These are phyloP conservation scores for Anodontia alba DNA, from an alignment of 2,888 invertebrate species.

Conservation along the genomic window DNA sequence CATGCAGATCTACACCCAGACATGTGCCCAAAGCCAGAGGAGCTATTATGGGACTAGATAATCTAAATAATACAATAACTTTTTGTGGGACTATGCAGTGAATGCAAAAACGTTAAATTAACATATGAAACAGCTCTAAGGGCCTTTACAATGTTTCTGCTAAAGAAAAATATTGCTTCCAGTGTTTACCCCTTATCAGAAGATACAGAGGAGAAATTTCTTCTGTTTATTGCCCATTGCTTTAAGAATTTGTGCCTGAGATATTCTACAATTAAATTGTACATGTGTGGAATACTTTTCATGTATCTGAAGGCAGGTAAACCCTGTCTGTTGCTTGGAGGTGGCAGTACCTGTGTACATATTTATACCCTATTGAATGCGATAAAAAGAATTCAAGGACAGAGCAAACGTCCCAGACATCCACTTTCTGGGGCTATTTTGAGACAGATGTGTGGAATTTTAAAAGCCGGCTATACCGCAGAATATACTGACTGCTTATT, in stretches of 20 bases:
- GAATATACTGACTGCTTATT: neutral
- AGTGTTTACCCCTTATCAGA: neutral
- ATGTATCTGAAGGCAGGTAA: neutral
- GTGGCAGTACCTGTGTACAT: neutral
- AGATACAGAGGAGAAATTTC: neutral
- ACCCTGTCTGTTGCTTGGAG: neutral
- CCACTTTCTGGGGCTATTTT: neutral
- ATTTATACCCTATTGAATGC: neutral
- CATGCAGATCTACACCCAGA: neutral
- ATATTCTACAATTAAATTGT: neutral
- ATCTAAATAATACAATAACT: neutral
- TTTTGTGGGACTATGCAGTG: slow-evolving; percentile 6
- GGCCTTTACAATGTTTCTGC: neutral
- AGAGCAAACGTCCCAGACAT: neutral
- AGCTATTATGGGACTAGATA: neutral
- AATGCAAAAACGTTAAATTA: neutral
- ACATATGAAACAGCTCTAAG: neutral
- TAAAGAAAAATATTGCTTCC: neutral
- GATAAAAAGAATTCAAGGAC: neutral
- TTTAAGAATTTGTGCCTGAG: neutral
- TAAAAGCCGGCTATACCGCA: neutral
- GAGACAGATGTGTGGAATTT: neutral
- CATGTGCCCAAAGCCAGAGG: neutral
- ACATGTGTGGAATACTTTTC: neutral
- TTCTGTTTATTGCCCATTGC: slow-evolving; percentile 1